Evolutionary conservation across 2,113 vertebrate genomes (phyloP).

Genomic region (Oryctolagus cuniculus): DNA sequence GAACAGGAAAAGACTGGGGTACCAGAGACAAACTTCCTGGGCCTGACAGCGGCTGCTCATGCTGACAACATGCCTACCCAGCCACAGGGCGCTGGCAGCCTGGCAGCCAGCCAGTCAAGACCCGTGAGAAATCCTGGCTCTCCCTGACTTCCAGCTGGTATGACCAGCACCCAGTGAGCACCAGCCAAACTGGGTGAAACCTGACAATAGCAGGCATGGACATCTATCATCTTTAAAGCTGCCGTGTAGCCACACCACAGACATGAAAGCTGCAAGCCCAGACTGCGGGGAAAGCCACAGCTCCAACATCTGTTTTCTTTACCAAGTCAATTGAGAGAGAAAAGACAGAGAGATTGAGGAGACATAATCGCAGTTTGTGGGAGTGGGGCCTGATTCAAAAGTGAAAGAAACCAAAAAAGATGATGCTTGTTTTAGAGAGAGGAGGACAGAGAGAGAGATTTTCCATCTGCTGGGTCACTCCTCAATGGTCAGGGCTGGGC

Average conservation of each 20-base stretch:
- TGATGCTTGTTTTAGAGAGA: background rate
- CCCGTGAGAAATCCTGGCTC: background rate
- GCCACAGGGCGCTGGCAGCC: background rate
- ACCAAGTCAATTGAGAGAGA: slow-evolving; percentile 17
- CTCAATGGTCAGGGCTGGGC: too few species aligned
- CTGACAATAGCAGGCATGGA: background rate
- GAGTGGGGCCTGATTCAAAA: background rate
- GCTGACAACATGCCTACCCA: background rate
- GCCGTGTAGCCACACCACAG: background rate
- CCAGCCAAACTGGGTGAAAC: background rate
- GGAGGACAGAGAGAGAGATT: too few species aligned
- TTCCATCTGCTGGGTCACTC: too few species aligned
- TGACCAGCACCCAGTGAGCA: background rate
- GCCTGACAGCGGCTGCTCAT: background rate
- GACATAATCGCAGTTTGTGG: background rate
- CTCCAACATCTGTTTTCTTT: background rate
- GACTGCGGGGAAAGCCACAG: background rate
- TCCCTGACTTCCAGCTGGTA: background rate
- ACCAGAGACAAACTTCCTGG: background rate
- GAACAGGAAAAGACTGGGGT: background rate
- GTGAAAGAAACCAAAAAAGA: background rate
- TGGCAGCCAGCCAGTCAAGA: too few species aligned
- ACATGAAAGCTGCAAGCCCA: background rate
- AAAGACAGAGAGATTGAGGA: background rate
- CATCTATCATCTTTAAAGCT: slow-evolving; percentile 4